These are phyloP conservation scores for Nephrocerus scutellatus DNA, from an alignment of 2,888 invertebrate species.

Conservation along the genomic window DNA sequence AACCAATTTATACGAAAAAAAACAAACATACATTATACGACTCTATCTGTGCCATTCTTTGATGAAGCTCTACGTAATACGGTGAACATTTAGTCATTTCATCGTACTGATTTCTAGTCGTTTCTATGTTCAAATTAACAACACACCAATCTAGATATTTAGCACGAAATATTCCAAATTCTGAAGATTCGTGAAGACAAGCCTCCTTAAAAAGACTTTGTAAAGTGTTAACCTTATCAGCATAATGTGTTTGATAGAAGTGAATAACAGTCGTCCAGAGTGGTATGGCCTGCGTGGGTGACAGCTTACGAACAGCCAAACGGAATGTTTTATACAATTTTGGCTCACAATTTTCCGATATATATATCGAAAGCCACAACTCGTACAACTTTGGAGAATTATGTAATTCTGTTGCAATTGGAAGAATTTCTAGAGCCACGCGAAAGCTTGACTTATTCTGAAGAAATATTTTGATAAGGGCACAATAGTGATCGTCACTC, in stretches of 20 bases:
- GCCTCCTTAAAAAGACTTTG: slow-evolving; percentile 34
- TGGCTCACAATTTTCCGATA: slow-evolving; percentile 45
- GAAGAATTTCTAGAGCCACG: slow-evolving; percentile 33
- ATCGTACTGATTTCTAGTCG: slow-evolving; percentile 57
- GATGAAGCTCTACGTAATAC: slow-evolving; percentile 55
- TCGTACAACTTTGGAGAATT: slow-evolving; percentile 51
- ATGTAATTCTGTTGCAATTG: slow-evolving; percentile 47
- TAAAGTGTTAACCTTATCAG: slow-evolving; percentile 29
- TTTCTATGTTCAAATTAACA: slow-evolving; percentile 43
- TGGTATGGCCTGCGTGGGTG: slow-evolving; percentile 24
- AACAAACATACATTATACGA: no score
- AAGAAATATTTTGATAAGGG: no score
- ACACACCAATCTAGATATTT: slow-evolving; percentile 35
- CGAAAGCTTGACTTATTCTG: no score
- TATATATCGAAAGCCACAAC: slow-evolving; percentile 48
- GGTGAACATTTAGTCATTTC: slow-evolving; percentile 55
- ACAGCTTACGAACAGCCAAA: slow-evolving; percentile 35
- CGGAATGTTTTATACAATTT: slow-evolving; percentile 46
- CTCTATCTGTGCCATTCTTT: slow-evolving; percentile 54
- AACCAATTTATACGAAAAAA: no score
- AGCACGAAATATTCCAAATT: slow-evolving; percentile 34
- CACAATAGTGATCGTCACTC: slow-evolving; percentile 49
- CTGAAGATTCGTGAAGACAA: slow-evolving; percentile 27
- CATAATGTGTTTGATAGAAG: slow-evolving; percentile 35
- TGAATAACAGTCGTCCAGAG: slow-evolving; percentile 36